Evolutionary conservation across 2,888 invertebrate species (phyloP).

Genomic region (Crossocerus cetratus): DNA sequence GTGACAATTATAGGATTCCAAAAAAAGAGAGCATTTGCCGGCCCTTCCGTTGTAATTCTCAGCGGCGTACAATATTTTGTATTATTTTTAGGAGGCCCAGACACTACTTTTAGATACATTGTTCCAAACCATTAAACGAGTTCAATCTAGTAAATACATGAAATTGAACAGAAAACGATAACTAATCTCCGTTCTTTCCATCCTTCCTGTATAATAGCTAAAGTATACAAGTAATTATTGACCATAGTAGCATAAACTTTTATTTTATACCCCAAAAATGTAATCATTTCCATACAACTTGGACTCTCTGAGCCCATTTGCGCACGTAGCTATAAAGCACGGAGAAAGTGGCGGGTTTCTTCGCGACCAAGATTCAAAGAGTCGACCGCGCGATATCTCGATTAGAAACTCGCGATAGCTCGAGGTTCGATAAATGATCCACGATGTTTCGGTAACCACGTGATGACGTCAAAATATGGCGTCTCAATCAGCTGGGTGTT

Average conservation of each 20-base stretch:
- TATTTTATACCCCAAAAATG: too few species aligned
- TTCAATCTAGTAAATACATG: slow-evolving; percentile 17
- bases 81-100: slow-evolving; percentile 12
- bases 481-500: slow-evolving; percentile 76
- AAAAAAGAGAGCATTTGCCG: slow-evolving; percentile 30
- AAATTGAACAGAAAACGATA: background rate
- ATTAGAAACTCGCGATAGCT: background rate
- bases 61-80: slow-evolving; percentile 15
- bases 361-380: too few species aligned
- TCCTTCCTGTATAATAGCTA: too few species aligned
- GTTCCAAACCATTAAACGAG: slow-evolving; percentile 5
- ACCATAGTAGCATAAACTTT: too few species aligned
- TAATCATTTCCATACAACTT: too few species aligned
- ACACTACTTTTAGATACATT: slow-evolving; percentile 9
- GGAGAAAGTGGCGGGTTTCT: too few species aligned
- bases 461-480: slow-evolving; percentile 76
- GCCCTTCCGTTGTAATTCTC: slow-evolving; percentile 7
- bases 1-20: slow-evolving; percentile 34
- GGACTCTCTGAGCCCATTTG: too few species aligned
- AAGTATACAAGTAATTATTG: too few species aligned
- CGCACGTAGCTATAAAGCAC: too few species aligned
- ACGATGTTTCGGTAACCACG: slow-evolving; percentile 51
- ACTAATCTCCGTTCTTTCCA: too few species aligned
- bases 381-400: too few species aligned
- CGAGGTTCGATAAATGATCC: slow-evolving; percentile 31